These are phyloP conservation scores for Pipra filicauda DNA, from an alignment of 2,113 vertebrate species.

Conservation along the genomic window DNA sequence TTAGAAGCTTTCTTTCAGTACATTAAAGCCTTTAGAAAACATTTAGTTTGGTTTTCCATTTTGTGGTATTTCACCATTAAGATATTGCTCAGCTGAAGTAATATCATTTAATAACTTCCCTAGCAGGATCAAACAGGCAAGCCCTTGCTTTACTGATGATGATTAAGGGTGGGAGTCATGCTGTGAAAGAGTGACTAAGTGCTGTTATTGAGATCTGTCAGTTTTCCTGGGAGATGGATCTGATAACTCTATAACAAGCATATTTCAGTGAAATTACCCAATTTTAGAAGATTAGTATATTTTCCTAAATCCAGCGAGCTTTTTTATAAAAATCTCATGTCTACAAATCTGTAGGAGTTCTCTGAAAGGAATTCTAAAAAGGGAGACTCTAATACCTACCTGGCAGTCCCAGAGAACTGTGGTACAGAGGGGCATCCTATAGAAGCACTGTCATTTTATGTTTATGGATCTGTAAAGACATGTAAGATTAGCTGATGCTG, in stretches of 20 bases:
- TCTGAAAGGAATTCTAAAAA: constrained; percentile 6
- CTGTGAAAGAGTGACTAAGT: constrained; percentile 27
- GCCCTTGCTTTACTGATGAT: not conserved
- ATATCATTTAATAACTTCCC: not conserved
- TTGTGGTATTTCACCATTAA: not conserved
- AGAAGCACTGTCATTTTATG: not conserved
- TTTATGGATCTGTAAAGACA: not conserved
- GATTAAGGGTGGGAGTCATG: constrained; percentile 32
- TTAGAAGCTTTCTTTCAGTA: not conserved
- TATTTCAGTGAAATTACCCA: constrained; percentile 44
- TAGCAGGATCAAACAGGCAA: constrained; percentile 10
- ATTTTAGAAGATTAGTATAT: constrained; percentile 48
- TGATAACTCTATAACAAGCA: constrained; percentile 33
- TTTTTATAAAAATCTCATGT: constrained; percentile 11
- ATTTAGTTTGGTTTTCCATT: not conserved
- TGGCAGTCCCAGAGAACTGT: not conserved
- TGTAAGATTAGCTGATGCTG: not conserved
- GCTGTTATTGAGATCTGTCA: constrained; percentile 4
- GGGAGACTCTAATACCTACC: not conserved
- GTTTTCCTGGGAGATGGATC: constrained; percentile 38
- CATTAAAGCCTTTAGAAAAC: not conserved
- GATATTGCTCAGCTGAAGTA: not conserved
- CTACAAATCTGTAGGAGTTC: constrained; percentile 1
- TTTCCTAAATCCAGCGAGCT: constrained; percentile 27
- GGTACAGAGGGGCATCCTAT: not conserved